Evolutionary conservation across 2,113 vertebrate genomes (phyloP).

Genomic region (Megaceryle maxima): DNA sequence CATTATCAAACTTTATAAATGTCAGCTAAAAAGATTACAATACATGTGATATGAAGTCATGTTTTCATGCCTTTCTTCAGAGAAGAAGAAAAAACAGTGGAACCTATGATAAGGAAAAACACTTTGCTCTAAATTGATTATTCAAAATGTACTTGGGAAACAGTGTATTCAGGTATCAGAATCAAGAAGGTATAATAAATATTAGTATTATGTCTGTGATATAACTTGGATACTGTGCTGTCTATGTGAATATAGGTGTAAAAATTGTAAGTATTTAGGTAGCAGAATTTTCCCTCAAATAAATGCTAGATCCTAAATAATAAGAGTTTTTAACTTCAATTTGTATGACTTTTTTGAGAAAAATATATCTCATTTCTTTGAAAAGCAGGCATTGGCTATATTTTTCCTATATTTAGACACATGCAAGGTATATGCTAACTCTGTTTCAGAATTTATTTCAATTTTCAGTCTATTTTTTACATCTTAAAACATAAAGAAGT

Average conservation of each 20-base stretch:
- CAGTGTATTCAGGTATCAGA: neutral
- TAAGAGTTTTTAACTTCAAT: neutral
- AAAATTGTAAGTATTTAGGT: neutral
- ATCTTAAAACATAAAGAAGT: neutral
- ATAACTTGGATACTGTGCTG: neutral
- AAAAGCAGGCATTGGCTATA: neutral
- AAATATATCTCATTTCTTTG: neutral
- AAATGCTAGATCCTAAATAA: neutral
- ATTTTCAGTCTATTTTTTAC: neutral
- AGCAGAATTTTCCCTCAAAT: neutral
- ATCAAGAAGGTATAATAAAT: neutral
- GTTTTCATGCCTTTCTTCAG: neutral
- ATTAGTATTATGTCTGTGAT: neutral
- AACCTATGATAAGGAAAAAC: neutral
- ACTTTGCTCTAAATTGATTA: neutral
- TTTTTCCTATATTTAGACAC: neutral
- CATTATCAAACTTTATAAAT: neutral
- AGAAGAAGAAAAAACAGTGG: neutral
- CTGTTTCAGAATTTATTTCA: neutral
- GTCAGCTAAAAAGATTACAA: neutral
- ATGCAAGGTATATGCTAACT: neutral
- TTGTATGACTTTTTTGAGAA: neutral
- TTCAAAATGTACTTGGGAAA: neutral
- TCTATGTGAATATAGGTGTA: neutral
- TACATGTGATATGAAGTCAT: neutral